phyloP scores from a whole-genome alignment of 2,888 invertebrate genomes.

The Drosophila longiperda region DNA sequence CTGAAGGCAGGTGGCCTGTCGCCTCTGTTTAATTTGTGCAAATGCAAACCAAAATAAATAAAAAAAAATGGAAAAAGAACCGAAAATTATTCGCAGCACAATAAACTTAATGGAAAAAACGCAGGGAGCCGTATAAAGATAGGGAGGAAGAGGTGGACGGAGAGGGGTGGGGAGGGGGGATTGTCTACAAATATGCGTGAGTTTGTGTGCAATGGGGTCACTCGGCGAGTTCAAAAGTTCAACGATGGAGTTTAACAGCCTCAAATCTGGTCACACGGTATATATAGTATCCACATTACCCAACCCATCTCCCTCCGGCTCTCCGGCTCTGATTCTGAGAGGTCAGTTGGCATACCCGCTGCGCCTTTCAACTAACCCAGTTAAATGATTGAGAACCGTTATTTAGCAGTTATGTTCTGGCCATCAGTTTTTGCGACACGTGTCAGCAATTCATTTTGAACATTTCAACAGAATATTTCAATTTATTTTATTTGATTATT shows the following conservation, averaged over 20 bases:
- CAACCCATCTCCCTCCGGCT: background rate
- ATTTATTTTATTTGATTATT: constrained; percentile 12
- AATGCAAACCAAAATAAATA: constrained; percentile 47
- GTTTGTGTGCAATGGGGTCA: constrained; percentile 62
- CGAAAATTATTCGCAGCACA: constrained; percentile 65
- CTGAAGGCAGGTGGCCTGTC: constrained; percentile 41
- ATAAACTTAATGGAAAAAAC: constrained; percentile 44
- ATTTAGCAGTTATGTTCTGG: constrained; percentile 48
- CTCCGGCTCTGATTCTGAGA: constrained; percentile 26
- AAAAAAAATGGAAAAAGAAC: constrained; percentile 18
- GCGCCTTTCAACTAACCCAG: constrained; percentile 60
- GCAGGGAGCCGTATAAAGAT: background rate
- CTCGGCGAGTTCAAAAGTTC: constrained; percentile 77
- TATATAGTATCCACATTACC: constrained; percentile 5
- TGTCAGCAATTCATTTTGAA: constrained; percentile 1
- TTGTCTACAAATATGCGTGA: constrained; percentile 19
- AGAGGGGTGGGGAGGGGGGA: background rate
- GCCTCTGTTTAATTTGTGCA: constrained; percentile 68
- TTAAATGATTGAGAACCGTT: constrained; percentile 74
- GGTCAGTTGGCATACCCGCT: constrained; percentile 49
- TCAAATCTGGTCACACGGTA: constrained; percentile 36
- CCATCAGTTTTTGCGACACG: constrained; percentile 6
- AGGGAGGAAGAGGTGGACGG: background rate
- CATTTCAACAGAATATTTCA: background rate
- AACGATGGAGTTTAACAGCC: constrained; percentile 63